These are phyloP conservation scores for Batillaria attramentaria DNA, from an alignment of 1,140 invertebrate genomes.

Conservation along the genomic window DNA sequence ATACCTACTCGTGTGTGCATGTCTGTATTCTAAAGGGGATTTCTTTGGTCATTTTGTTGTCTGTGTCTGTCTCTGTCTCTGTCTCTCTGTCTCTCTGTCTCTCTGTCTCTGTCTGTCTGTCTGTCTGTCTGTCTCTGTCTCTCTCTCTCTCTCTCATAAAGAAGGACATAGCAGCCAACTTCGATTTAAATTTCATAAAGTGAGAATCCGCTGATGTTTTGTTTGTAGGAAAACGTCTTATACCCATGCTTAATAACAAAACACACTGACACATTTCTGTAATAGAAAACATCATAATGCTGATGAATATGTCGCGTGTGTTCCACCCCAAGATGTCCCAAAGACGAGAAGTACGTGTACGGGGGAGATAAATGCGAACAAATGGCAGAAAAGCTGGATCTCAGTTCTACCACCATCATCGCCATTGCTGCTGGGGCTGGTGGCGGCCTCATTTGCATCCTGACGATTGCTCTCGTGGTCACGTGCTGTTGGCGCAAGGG, in stretches of 20 bases:
- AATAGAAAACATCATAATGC: too few relatives aligned
- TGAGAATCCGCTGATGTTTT: too few relatives aligned
- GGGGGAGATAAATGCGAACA: slow-evolving; percentile 11
- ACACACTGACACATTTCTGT: too few relatives aligned
- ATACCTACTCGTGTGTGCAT: too few relatives aligned
- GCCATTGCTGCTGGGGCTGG: slow-evolving; percentile 25
- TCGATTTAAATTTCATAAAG: too few relatives aligned
- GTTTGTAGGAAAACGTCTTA: too few relatives aligned
- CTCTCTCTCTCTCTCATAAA: neutral
- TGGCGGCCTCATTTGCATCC: slow-evolving; percentile 28
- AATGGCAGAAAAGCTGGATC: slow-evolving; percentile 19
- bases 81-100: neutral
- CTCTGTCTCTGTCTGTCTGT: neutral
- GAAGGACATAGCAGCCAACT: too few relatives aligned
- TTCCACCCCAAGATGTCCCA: neutral
- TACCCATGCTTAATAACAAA: too few relatives aligned
- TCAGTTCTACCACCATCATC: slow-evolving; percentile 22
- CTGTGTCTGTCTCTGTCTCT: neutral
- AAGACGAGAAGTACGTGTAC: slow-evolving; percentile 15
- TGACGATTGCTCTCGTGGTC: slow-evolving; percentile 22
- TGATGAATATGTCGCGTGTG: too few relatives aligned
- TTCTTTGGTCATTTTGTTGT: neutral
- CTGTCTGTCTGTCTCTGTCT: neutral
- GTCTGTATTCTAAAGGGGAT: too few relatives aligned
- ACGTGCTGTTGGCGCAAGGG: slow-evolving; percentile 17